These are phyloP conservation scores for Oreortyx pictus DNA, from an alignment of 2,797 vertebrate genomes.

Conservation along the genomic window DNA sequence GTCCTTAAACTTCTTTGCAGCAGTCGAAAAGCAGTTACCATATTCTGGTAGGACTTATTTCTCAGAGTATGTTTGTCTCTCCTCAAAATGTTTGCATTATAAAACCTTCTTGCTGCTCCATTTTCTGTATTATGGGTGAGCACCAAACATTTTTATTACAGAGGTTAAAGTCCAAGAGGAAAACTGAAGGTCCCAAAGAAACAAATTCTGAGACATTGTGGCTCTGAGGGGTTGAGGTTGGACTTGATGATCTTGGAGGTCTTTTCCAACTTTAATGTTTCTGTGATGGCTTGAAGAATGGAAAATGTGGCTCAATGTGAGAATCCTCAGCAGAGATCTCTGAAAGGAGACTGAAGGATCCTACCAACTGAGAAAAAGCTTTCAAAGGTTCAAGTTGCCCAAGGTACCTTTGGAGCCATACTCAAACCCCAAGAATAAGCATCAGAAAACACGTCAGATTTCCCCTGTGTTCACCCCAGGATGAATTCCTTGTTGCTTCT, in stretches of 20 bases:
- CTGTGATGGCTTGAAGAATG: background rate
- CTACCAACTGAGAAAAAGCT: background rate
- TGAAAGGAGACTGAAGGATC: background rate
- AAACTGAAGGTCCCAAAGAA: background rate
- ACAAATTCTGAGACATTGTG: background rate
- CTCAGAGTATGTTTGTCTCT: background rate
- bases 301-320: background rate
- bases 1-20: background rate
- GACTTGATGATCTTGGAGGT: no score
- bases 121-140: background rate
- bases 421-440: background rate
- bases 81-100: background rate
- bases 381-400: background rate
- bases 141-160: rapidly evolving
- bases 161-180: background rate
- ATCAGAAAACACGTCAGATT: background rate
- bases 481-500: background rate
- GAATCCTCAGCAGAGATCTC: background rate
- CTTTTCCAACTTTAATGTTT: no score
- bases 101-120: background rate
- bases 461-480: background rate
- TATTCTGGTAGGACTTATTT: background rate
- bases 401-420: background rate
- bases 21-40: background rate
- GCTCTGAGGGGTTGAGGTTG: no score